A percentile compares a stretch with the other conserved stretches of the same genome.
phyloP scores from a whole-genome alignment of 2,113 vertebrate genomes.

The Mormoops blainvillei region DNA sequence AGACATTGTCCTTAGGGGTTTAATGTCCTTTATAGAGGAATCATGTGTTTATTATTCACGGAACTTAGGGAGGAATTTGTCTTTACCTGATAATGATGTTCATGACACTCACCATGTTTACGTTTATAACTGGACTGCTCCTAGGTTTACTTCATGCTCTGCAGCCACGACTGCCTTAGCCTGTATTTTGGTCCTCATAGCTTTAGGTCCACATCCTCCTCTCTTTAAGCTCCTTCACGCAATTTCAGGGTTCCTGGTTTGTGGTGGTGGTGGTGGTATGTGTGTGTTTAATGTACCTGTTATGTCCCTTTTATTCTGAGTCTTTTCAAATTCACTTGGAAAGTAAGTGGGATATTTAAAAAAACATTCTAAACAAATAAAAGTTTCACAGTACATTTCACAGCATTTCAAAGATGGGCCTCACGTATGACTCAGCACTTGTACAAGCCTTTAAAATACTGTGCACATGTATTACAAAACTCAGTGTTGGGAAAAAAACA shows the following conservation, averaged over 20 bases:
- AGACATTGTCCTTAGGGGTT: not conserved
- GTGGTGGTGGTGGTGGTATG: not conserved
- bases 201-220: not conserved
- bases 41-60: not conserved
- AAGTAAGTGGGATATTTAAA: not conserved
- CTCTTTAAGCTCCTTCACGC: not conserved
- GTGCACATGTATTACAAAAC: not conserved
- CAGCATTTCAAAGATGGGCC: not conserved
- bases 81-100: not conserved
- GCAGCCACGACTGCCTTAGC: not conserved
- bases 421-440: not conserved
- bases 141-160: not conserved
- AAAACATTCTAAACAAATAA: not conserved
- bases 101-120: not conserved
- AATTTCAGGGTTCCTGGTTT: not conserved
- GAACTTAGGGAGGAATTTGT: not conserved
- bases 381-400: not conserved
- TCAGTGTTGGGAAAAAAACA: not conserved
- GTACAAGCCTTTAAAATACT: not conserved
- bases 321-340: not conserved
- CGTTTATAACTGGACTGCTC: not conserved
- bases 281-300: not conserved
- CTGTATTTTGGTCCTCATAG: not conserved
- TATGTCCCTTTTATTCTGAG: not conserved
- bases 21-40: not conserved